Evolutionary conservation across 2,888 invertebrate species (phyloP), one percentile per base, ranked within the genome.

Genomic region (Tethea ocularis): DNA sequence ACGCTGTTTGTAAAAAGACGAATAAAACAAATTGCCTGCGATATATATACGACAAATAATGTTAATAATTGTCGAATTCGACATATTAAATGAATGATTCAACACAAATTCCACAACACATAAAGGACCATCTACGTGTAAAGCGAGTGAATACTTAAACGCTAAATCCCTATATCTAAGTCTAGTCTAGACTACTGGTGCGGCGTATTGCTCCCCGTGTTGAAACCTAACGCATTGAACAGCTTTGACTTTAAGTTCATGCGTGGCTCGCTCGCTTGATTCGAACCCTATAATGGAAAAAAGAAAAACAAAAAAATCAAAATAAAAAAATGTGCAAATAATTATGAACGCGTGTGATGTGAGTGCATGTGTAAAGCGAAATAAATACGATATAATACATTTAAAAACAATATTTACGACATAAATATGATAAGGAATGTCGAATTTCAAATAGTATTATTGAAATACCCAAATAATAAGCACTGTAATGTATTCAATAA

Each of bases 201-300:
- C 77, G 90, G 86, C 83, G 88, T 69, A 75, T 72, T 83, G 82
- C 82, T 93, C 81, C 91, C 94, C 75, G 96, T 95, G 93, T 96
- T 95, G 93, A 96, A 95, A 84, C 97, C 97, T 92, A 97, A 94
- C 85, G 95, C 97, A 94, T 96, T 96, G 94, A 97, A 96, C 88
- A 97, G 94, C 95, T 97, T 97, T 91, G 95, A 96, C 95, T 96
- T 97, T 87, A 97, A 94, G 93, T 96, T 96, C 93, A 95, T 95
- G 91, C 95, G 95, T 84, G 95, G 95, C 94, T 94, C 95, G 93
- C 91, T 95, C 94, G 91, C 94, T 94, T 87, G 95, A 93, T 93
- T 95, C 92, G 93, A 94, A 93, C 93, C 95, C 95, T 94, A 94
- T 92, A 88, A 88, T 86, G 90, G 94, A 91, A 78, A 76, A 87